These are phyloP conservation scores for Hepsetus odoe DNA, from an alignment of 2,113 vertebrate species.

Conservation along the genomic window DNA sequence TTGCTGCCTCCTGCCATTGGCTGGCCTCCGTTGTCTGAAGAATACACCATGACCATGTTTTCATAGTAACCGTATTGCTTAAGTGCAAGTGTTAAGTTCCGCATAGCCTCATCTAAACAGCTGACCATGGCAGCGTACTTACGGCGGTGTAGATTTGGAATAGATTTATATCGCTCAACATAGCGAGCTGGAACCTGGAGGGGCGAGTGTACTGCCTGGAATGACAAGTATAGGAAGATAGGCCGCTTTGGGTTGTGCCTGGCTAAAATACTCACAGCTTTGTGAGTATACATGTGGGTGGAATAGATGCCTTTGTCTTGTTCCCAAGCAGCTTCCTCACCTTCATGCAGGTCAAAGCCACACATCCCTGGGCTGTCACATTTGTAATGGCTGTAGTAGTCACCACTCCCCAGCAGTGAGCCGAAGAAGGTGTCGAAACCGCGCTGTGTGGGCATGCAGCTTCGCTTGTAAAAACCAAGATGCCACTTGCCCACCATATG, in stretches of 20 bases:
- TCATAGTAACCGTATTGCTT: slow-evolving; percentile 89
- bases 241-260: slow-evolving; percentile 84
- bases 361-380: slow-evolving; percentile 92
- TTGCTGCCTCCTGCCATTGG: slow-evolving; percentile 91
- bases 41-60: slow-evolving; percentile 92
- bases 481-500: slow-evolving; percentile 99
- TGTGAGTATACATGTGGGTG: slow-evolving; percentile 92
- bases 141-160: slow-evolving; percentile 86
- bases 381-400: slow-evolving; percentile 97
- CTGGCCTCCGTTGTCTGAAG: slow-evolving; percentile 95
- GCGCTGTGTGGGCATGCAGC: slow-evolving; percentile 91
- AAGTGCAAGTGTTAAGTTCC: slow-evolving; percentile 88
- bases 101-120: slow-evolving; percentile 91
- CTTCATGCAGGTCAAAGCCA: slow-evolving; percentile 93
- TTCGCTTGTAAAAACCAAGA: slow-evolving; percentile 92
- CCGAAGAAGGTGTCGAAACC: slow-evolving; percentile 97
- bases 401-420: slow-evolving; percentile 90
- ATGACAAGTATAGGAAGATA: slow-evolving; percentile 91
- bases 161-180: slow-evolving; percentile 88
- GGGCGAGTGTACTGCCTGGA: slow-evolving; percentile 94
- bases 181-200: slow-evolving; percentile 91
- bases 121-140: slow-evolving; percentile 96
- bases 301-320: slow-evolving; percentile 90
- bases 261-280: slow-evolving; percentile 85
- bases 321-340: slow-evolving; percentile 92